Base-by-base conservation (phyloP, 2,113 vertebrate species). In the Sporophila hypoxantha region DNA sequence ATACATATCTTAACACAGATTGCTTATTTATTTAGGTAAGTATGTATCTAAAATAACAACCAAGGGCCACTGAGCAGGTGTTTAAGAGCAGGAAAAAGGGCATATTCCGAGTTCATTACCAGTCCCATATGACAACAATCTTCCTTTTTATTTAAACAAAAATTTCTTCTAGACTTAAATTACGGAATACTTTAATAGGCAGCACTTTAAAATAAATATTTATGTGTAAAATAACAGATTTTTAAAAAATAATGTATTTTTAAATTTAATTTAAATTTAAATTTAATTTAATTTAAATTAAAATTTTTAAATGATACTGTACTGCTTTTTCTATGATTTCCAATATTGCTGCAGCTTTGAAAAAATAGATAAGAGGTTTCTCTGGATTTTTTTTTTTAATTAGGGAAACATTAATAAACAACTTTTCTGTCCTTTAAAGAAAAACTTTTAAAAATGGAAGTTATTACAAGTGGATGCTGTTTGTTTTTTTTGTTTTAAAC, bases 351-450 rank as follows among this genome's bases (percentile, higher is more conserved):
- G 27, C 8, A 64, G 12, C 4, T 82, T 88, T 76, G 41, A 76
- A 53, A 56, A 2, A 2, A 6, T 76, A 60, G 8, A 34, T 34
- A 19, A 71, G 52, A 30, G 12, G 46, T 71, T 82, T 59, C 12
- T 76, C 25, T 19, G 76, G 13, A 71, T 74, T 21, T 50, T 50
- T 30, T 46, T 50, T 15, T 61, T 70, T 20, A 53, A 2, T 64
- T 14, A 44, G 7, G 7, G 5, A 6, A 39, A 19, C 32, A 1
- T 52, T 50, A 60, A 36, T 18, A 37, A 17, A 20, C 0, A 0
- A 65, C 1, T 17, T 76, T 32, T 74, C 14, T 49, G 25, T 36
- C 52, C 16, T 39, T 14, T 46, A n/a, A 84, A 53, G 14, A 66
- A 89, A 47, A 81, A 10, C 4, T 37, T 5, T 26, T 62, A 34